Evolutionary conservation across 2,797 vertebrate genomes (phyloP).

Genomic region (Scyliorhinus canicula): DNA sequence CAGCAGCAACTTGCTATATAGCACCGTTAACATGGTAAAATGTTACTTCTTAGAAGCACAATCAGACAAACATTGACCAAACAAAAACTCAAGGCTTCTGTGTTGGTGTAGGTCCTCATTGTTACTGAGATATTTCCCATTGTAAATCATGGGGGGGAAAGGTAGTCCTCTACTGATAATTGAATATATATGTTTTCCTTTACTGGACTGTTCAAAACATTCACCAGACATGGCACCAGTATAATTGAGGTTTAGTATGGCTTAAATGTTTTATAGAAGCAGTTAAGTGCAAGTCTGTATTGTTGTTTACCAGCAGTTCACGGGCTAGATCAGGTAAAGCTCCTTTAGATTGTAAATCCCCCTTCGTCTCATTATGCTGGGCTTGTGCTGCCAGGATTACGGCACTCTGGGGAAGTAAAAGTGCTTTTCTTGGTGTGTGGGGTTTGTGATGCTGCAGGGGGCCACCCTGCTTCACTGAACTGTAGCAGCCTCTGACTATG

Average conservation of each 20-base stretch:
- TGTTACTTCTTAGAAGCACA: too few relatives aligned
- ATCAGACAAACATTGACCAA: background rate
- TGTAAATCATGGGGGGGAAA: background rate
- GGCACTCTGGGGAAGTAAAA: slow-evolving; percentile 3
- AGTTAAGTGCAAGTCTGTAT: background rate
- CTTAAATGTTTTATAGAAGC: slow-evolving; percentile 1
- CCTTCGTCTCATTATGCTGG: background rate
- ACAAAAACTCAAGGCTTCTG: background rate
- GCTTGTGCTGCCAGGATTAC: background rate
- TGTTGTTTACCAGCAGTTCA: background rate
- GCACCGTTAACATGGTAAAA: background rate
- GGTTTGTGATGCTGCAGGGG: slow-evolving; percentile 53
- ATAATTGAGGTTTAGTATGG: background rate
- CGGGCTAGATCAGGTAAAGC: background rate
- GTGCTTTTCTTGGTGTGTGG: slow-evolving; percentile 40
- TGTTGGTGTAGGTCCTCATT: background rate
- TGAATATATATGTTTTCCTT: background rate
- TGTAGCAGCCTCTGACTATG: slow-evolving; percentile 37
- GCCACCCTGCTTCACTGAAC: slow-evolving; percentile 60
- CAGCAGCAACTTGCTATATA: background rate
- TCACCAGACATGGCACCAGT: background rate
- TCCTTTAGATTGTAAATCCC: background rate
- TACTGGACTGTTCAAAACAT: background rate
- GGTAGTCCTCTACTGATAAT: background rate
- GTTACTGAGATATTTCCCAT: background rate